Evolutionary conservation across 2,113 vertebrate species (phyloP).

Genomic region (Hucho hucho): DNA sequence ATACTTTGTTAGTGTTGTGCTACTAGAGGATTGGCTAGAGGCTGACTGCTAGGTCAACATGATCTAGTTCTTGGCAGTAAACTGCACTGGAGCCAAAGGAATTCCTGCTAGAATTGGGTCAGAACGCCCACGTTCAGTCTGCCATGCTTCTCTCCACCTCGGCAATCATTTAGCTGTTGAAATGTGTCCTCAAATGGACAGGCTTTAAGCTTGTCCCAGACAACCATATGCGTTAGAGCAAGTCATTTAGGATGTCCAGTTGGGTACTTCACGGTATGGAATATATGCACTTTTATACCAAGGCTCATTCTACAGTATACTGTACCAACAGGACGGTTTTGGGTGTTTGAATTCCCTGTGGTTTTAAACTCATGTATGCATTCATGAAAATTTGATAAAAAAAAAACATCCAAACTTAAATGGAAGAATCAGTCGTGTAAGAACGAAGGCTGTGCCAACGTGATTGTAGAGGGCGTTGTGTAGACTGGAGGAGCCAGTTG

Average conservation of each 20-base stretch:
- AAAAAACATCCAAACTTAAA: conserved; percentile 22
- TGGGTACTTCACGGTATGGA: not conserved
- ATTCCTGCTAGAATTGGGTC: conserved; percentile 6
- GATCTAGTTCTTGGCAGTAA: conserved; percentile 9
- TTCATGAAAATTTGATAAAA: conserved; percentile 20
- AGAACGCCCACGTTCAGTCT: not conserved
- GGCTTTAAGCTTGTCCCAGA: conserved; percentile 8
- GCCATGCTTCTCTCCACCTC: conserved; percentile 2
- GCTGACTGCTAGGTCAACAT: not conserved
- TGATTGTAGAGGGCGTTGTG: conserved; percentile 45
- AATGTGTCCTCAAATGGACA: not conserved
- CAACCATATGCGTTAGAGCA: not conserved
- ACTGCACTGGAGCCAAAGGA: conserved; percentile 9
- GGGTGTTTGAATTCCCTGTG: not conserved
- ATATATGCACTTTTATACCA: not conserved
- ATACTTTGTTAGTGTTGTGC: conserved; percentile 25
- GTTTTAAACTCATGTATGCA: conserved; percentile 25
- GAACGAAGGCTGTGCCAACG: conserved; percentile 1
- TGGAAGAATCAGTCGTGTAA: conserved; percentile 8
- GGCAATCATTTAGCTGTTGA: conserved; percentile 17
- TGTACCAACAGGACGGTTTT: conserved; percentile 39
- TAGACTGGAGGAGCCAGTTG: conserved; percentile 31
- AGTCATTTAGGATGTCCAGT: not conserved
- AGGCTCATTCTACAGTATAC: conserved; percentile 10
- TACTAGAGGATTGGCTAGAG: conserved; percentile 14